These are phyloP conservation scores for Genyomyrus donnyi DNA, from an alignment of 2,113 vertebrate species.

Conservation along the genomic window DNA sequence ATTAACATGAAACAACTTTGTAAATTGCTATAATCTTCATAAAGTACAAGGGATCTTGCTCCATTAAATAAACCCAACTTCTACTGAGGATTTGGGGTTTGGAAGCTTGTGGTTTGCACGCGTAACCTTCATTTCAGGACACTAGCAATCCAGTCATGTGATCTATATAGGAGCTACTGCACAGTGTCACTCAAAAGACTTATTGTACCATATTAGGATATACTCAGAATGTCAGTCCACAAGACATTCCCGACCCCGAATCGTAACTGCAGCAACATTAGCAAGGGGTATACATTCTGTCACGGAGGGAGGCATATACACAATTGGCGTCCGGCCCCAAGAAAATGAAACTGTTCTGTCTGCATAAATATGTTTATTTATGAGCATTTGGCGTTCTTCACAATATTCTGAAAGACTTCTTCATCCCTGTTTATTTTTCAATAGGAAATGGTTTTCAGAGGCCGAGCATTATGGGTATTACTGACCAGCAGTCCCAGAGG, in stretches of 20 bases:
- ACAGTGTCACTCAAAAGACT: neutral
- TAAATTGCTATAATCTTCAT: neutral
- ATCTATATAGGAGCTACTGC: neutral
- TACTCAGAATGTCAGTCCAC: neutral
- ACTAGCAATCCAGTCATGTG: neutral
- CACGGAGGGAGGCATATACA: conserved; percentile 30
- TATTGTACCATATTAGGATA: neutral
- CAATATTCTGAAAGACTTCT: conserved; percentile 54
- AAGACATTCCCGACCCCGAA: neutral
- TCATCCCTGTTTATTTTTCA: conserved; percentile 52
- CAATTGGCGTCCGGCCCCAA: conserved; percentile 40
- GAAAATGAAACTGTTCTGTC: conserved; percentile 42
- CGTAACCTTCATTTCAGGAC: neutral
- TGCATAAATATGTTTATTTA: conserved; percentile 57
- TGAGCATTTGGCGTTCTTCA: conserved; percentile 58
- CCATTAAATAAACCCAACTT: neutral
- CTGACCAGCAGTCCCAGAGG: neutral
- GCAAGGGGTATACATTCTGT: neutral
- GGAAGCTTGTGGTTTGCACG: neutral
- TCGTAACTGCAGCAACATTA: neutral
- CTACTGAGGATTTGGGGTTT: neutral
- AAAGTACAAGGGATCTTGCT: conserved; percentile 7
- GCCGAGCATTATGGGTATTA: neutral
- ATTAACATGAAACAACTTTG: conserved; percentile 3
- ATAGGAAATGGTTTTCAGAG: conserved; percentile 30